Base-by-base conservation (phyloP, 2,113 vertebrate species). In the Callocephalon fimbriatum region DNA sequence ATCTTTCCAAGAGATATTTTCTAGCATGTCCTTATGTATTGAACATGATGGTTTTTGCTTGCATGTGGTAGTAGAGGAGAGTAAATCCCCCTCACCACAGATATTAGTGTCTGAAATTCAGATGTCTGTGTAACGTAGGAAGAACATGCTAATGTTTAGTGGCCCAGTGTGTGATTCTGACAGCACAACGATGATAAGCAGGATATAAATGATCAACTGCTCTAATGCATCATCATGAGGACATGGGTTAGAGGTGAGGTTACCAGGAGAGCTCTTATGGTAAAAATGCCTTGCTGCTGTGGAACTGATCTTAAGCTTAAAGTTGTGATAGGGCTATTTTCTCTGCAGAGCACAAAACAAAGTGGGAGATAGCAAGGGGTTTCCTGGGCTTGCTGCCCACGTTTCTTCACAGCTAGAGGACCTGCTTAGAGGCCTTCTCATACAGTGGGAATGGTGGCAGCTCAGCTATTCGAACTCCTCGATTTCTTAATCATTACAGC, bases 401-500 rank as follows among this genome's bases (percentile, higher is more conserved):
- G 32, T 80, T 53, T 59, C 32, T 51, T 75, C 76, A 9, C 6
- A 58, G 17, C 16, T 50, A 23, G n/a, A 71, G 73, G n/a, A 59
- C 13, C 18, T 63, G 9, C 23, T 13, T 12, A 6, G 32, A 59
- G 29, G 16, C 66, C 23, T 79, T 61, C 10, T 68, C 16, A 61
- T 84, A 32, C 38, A 32, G 25, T 45, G 21, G 35, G 26, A 67
- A 63, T 59, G 51, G 59, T 47, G 61, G 32, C 48, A 88, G 38
- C 38, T 71, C 51, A 35, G 35, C 27, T 84, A 11, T 45, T 53
- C 70, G 61, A 93, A 78, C 40, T 63, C 10, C 42, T 63, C 40
- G 14, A 50, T 86, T 88, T 92, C 44, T 81, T 81, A 95, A 93
- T 92, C 42, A 25, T 54, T 83, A 87, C 72, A 94, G 82, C 93